A percentile compares a stretch with the other conserved stretches of the same genome.
Evolutionary conservation across 2,113 vertebrate species (phyloP).

Genomic region (Prunella himalayana): DNA sequence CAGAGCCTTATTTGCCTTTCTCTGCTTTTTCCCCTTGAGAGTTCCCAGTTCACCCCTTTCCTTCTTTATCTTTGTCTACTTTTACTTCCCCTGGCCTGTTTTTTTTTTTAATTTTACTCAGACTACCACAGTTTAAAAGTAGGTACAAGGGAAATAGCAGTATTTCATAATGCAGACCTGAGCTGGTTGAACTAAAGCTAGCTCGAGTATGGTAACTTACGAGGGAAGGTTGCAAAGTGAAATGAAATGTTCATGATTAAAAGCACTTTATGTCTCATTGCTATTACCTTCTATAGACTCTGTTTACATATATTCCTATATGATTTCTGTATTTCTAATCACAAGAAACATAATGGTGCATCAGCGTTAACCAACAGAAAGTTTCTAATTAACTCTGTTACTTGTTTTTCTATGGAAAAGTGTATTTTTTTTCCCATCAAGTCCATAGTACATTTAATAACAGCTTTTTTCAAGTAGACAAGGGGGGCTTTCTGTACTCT

Average conservation of each 20-base stretch:
- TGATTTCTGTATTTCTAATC: background rate
- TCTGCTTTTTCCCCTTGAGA: background rate
- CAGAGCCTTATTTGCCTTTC: background rate
- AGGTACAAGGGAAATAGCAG: background rate
- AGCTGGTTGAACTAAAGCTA: conserved; percentile 9
- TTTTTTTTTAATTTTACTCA: background rate
- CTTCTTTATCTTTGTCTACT: background rate
- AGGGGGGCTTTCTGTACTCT: background rate
- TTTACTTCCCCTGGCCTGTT: background rate
- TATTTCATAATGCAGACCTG: background rate
- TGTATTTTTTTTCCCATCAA: background rate
- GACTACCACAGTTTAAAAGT: background rate
- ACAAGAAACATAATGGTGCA: background rate
- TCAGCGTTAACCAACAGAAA: background rate
- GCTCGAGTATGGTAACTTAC: background rate
- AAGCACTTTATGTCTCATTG: background rate
- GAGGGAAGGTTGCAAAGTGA: conserved; percentile 28
- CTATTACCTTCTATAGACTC: background rate
- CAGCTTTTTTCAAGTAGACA: background rate
- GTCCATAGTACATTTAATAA: background rate
- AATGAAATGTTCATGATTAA: background rate
- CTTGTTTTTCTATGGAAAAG: background rate
- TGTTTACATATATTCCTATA: conserved; percentile 4
- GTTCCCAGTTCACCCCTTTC: background rate
- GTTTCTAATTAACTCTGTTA: background rate